These are phyloP conservation scores for Cepphus grylle DNA, from an alignment of 2,113 vertebrate genomes.

Conservation along the genomic window DNA sequence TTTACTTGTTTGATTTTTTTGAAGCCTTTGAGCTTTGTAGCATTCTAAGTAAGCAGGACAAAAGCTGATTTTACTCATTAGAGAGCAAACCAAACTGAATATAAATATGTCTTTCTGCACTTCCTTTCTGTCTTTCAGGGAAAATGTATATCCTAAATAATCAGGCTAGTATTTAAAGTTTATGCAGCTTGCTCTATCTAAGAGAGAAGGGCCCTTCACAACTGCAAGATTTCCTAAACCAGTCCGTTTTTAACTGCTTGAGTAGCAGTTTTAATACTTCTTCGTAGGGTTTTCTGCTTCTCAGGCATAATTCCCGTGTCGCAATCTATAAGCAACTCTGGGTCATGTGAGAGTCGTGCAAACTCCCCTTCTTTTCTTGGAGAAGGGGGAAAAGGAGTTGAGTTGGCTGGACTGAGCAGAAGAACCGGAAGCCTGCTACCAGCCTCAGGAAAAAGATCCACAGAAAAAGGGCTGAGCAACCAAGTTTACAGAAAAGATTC, in stretches of 20 bases:
- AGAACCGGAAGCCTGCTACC: neutral
- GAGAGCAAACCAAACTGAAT: neutral
- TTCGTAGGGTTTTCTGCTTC: neutral
- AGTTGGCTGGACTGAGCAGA: neutral
- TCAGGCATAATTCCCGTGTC: neutral
- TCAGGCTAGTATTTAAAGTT: neutral
- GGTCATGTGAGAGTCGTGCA: neutral
- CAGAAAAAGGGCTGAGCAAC: neutral
- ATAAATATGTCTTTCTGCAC: neutral
- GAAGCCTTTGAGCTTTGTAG: neutral
- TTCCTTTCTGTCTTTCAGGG: neutral
- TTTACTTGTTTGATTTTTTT: neutral
- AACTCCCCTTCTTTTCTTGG: neutral
- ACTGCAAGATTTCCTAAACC: neutral
- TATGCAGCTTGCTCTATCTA: neutral
- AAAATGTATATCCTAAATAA: neutral
- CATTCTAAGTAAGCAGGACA: neutral
- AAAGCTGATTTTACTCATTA: neutral
- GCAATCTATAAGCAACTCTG: neutral
- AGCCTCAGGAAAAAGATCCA: neutral
- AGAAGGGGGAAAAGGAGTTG: neutral
- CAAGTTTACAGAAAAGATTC: neutral
- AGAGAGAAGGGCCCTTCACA: neutral
- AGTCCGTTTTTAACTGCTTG: neutral
- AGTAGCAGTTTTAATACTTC: neutral